A percentile compares a stretch with the other conserved stretches of the same genome.
phyloP scores from a whole-genome alignment of 2,797 vertebrate genomes.

The Heliangelus exortis region DNA sequence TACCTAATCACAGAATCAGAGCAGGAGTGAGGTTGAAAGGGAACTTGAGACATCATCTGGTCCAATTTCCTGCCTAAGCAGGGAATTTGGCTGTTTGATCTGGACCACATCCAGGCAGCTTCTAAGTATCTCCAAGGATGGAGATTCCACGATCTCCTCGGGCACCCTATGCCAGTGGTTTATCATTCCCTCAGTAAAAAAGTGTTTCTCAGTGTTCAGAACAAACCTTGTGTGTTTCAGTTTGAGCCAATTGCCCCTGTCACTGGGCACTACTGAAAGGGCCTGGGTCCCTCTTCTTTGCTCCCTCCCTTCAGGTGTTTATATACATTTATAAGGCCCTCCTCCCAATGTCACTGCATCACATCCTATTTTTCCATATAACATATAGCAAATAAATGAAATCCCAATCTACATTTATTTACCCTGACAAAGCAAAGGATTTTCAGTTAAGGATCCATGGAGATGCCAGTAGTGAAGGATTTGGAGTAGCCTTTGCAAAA shows the following conservation, averaged over 20 bases:
- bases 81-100: not conserved
- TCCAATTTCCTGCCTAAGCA: accelerated
- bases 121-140: not conserved
- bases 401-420: not conserved
- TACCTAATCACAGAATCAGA: not conserved
- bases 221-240: too few relatives aligned
- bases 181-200: too few relatives aligned
- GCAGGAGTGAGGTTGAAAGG: not conserved
- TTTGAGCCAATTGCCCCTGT: not conserved
- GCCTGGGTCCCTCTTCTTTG: not conserved
- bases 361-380: not conserved
- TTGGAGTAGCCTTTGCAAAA: not conserved
- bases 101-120: accelerated
- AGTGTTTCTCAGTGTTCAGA: too few relatives aligned
- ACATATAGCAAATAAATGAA: not conserved
- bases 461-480: not conserved
- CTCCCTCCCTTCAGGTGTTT: not conserved
- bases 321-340: not conserved
- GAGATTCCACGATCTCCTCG: too few relatives aligned
- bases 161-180: too few relatives aligned
- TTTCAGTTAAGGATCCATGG: not conserved
- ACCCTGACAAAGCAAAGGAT: not conserved
- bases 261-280: not conserved
- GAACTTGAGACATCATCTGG: not conserved
- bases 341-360: not conserved